A percentile compares a stretch with the other conserved stretches of the same genome.
These are phyloP conservation scores for Leptarthrus brevirostris DNA, from an alignment of 2,888 invertebrate genomes.

Conservation along the genomic window DNA sequence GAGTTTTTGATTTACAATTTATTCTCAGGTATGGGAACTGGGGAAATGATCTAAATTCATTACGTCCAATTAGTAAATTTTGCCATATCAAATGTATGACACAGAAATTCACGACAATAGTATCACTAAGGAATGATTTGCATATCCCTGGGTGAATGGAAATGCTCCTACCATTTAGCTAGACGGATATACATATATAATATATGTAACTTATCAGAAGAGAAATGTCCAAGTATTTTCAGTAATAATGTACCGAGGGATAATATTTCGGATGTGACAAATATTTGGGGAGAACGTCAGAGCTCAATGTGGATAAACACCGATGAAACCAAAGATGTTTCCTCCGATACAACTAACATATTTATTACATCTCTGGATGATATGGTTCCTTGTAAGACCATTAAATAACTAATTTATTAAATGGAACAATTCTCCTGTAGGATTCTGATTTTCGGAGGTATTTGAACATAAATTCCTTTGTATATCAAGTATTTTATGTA, in stretches of 20 bases:
- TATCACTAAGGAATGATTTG: slow-evolving; percentile 40
- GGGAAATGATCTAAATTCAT: slow-evolving; percentile 32
- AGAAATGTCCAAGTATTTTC: slow-evolving; percentile 26
- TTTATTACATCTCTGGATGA: slow-evolving; percentile 33
- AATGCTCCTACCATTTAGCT: slow-evolving; percentile 13
- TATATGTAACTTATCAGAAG: slow-evolving; percentile 30
- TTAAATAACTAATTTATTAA: slow-evolving; percentile 43
- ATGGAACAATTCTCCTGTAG: slow-evolving; percentile 12
- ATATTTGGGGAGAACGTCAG: slow-evolving; percentile 45
- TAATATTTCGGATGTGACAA: slow-evolving; percentile 44
- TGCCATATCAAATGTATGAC: slow-evolving; percentile 1
- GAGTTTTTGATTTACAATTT: neutral
- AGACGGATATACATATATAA: neutral
- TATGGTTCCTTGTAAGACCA: slow-evolving; percentile 35
- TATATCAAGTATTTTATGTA: neutral
- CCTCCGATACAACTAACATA: slow-evolving; percentile 24
- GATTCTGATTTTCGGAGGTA: slow-evolving; percentile 3
- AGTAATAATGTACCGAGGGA: slow-evolving; percentile 35
- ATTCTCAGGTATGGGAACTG: neutral
- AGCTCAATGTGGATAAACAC: slow-evolving; percentile 30
- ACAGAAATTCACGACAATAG: slow-evolving; percentile 31
- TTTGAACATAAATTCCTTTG: slow-evolving; percentile 2
- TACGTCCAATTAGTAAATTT: slow-evolving; percentile 43
- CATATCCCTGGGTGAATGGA: slow-evolving; percentile 39
- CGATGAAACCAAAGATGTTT: slow-evolving; percentile 42